Base-by-base conservation (phyloP, 2,888 invertebrate genomes). In the Apamea sordens region DNA sequence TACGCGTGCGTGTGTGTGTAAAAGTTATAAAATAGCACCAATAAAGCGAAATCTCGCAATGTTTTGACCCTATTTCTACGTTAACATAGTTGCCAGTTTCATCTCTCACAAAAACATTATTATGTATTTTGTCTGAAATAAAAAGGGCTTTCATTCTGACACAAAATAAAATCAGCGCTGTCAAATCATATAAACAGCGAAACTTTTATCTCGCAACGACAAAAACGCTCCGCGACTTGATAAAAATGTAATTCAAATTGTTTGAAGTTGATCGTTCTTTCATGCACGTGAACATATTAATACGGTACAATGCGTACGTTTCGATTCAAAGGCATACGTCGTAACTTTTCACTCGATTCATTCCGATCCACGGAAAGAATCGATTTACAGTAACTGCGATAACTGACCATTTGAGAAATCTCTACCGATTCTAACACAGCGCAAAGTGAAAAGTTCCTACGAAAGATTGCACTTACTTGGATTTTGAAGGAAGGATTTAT, bases 401-500 rank as follows among this genome's bases (percentile, higher is more conserved):
- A 90, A 86, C 80, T 75, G 73, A 70, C 78, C 73, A 79, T 73
- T 89, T 89, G 87, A 91, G 88, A 89, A 91, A 90, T 91, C 86
- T 78, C 85, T 79, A 81, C 78, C 83, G 79, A 88, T 90, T 89
- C 85, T 87, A 85, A 86, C 76, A 83, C 59, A 73, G 74, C 77
- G 73, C 64, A 82, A 87, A 87, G 87, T 89, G 85, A 89, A 89
- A 85, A 86, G 81, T 89, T 88, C 78, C 76, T 70, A 74, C 73
- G 69, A 75, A 76, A 84, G 76, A 88, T 85, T 89, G 85, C 86
- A 81, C 78, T 86, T 81, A 76, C 79, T 71, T 47, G 73, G 77
- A 82, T 82, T 85, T 89, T 89, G 78, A 88, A 80, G 77, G 82
- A 86, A 87, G 83, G 88, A 92, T 92, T 89, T 92, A 92, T 92